Evolutionary conservation across 2,888 invertebrate species (phyloP).

Genomic region (Nemotelus nigrinus): DNA sequence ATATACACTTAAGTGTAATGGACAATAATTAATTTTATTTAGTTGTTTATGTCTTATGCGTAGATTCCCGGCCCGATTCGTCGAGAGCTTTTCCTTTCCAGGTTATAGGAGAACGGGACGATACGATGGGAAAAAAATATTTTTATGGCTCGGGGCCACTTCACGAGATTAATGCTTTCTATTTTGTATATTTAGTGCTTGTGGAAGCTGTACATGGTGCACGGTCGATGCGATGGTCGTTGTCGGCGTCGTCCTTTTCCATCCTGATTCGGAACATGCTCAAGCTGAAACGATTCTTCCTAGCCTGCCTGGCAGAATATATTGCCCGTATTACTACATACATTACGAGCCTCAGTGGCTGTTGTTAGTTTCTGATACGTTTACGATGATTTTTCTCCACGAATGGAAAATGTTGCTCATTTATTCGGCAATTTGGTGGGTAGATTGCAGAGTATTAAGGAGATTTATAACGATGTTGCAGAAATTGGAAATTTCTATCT

Average conservation of each 20-base stretch:
- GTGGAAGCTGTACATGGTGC: conserved; percentile 11
- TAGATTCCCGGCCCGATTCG: conserved; percentile 38
- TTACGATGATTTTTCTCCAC: conserved; percentile 37
- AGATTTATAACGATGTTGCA: conserved; percentile 32
- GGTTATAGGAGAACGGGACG: neutral
- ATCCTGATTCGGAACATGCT: conserved; percentile 8
- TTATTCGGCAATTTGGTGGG: conserved; percentile 40
- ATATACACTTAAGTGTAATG: conserved; percentile 64
- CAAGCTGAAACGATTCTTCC: conserved; percentile 16
- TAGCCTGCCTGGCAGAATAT: neutral
- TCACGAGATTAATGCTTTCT: conserved; percentile 41
- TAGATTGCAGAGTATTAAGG: conserved; percentile 34
- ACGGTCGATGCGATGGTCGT: neutral
- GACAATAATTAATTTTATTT: conserved; percentile 66
- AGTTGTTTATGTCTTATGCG: conserved; percentile 54
- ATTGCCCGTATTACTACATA: conserved; percentile 23
- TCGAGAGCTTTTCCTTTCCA: neutral
- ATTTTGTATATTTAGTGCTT: conserved; percentile 39
- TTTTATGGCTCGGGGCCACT: conserved; percentile 43
- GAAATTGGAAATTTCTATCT: conserved; percentile 27
- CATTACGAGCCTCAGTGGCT: neutral
- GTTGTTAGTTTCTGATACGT: conserved; percentile 20
- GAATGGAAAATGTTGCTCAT: conserved; percentile 40
- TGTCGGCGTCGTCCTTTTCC: neutral
- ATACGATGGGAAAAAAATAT: conserved; percentile 21